Conservation (phyloP, 2,888 invertebrate genomes). For the Polydrusus tereticollis region DNA sequence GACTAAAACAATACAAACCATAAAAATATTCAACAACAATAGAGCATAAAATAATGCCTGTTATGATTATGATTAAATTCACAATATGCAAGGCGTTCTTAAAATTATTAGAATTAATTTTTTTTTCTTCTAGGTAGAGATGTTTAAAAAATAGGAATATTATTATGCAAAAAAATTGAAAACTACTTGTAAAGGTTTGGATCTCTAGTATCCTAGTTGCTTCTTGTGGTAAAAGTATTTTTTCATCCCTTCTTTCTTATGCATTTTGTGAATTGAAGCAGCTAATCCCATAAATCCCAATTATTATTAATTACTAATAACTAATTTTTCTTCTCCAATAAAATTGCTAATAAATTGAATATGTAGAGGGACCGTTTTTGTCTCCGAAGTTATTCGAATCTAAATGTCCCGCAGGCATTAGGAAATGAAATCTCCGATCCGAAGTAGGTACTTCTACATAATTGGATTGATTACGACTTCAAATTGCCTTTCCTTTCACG, state of each 20-base stretch:
- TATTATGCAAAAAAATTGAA: too few species aligned
- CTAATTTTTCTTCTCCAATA: neutral
- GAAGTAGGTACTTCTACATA: conserved; percentile 34
- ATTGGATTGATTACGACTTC: conserved; percentile 35
- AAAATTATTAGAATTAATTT: too few species aligned
- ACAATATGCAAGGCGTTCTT: too few species aligned
- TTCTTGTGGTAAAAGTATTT: too few species aligned
- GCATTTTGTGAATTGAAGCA: neutral
- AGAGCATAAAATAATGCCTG: too few species aligned
- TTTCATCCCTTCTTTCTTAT: neutral
- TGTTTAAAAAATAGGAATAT: too few species aligned
- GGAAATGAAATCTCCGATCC: conserved; percentile 40
- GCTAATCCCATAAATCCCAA: neutral
- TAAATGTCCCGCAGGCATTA: conserved; percentile 28
- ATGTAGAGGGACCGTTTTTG: conserved; percentile 5
- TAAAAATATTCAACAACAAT: too few species aligned
- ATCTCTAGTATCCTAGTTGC: too few species aligned
- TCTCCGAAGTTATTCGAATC: conserved; percentile 25
- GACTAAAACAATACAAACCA: too few species aligned
- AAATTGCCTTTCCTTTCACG: conserved; percentile 36
- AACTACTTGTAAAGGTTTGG: too few species aligned
- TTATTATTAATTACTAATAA: neutral
- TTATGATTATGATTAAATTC: too few species aligned
- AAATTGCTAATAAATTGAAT: conserved; percentile 1
- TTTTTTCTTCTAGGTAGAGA: too few species aligned